Base-by-base conservation (phyloP, 2,797 vertebrate species). In the Gallirallus australis region DNA sequence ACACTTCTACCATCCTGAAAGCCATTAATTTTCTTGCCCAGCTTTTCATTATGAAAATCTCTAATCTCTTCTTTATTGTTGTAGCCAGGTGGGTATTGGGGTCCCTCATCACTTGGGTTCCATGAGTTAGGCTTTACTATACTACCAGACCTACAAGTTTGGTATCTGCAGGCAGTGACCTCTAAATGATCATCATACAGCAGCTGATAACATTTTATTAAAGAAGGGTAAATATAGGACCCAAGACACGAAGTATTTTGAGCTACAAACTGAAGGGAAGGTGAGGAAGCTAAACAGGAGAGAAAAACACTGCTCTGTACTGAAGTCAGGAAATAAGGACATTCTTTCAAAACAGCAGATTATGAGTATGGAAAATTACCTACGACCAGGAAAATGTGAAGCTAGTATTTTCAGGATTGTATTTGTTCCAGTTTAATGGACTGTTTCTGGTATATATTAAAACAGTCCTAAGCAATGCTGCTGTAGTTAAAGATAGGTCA, bases 351-450 rank as follows among this genome's bases (percentile, higher is more conserved):
- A 94, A 89, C 11, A 33, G 80, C 72, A 91, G 83, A 89, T 79
- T 81, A 77, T 59, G 82, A 80, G 64, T 73, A 96, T 20, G 82
- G 96, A 90, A 96, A 97, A 97, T 90, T 87, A 95, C 81, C 95
- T 95, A 81, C 92, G 65, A 92, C 52, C 30, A 94, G 89, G 92
- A 95, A 96, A 97, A 95, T 3, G 16, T 66, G 76, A 90, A 95
- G 73, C 75, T 80, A 76, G 53, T 77, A 54, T 96, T 86, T 77
- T 95, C 89, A 93, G 90, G 40, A 64, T 93, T 89, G 77, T 78
- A 90, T 97, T 96, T 94, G 80, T 96, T 96, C 89, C 78, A 82
- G 91, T 90, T 96, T 92, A 97, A 96, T 92, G 95, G 90, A 59
- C 88, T 92, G 12, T 96, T 80, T 82, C 94, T 91, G 91, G 86